Evolutionary conservation across 1,140 invertebrate genomes (phyloP).

Genomic region (Galendromus occidentalis): DNA sequence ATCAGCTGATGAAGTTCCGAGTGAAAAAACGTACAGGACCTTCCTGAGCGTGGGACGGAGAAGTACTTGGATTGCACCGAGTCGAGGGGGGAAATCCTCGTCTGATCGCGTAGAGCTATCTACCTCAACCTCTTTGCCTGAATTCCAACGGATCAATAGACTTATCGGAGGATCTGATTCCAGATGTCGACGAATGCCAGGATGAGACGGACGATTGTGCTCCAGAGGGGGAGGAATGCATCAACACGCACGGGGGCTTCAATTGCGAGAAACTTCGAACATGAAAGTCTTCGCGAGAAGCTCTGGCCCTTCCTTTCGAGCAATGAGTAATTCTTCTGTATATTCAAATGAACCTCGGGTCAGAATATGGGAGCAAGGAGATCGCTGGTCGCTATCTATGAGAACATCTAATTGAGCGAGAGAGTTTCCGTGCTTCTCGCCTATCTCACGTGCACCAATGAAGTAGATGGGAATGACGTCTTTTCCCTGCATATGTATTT

Average conservation of each 20-base stretch:
- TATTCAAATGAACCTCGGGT: no score
- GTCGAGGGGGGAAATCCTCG: neutral
- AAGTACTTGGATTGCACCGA: neutral
- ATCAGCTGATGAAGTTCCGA: neutral
- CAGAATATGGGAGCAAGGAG: no score
- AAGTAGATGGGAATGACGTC: no score
- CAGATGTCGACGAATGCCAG: conserved; percentile 1
- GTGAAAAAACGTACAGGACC: neutral
- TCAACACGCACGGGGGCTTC: neutral
- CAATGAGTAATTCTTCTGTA: no score
- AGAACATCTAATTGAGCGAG: no score
- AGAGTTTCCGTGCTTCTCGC: no score
- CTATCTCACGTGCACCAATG: no score
- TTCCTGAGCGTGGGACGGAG: neutral
- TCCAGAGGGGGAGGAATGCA: neutral
- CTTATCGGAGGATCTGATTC: neutral
- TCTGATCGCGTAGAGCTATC: neutral
- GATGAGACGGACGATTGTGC: conserved; percentile 1
- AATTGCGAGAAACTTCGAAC: neutral
- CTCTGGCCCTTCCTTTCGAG: no score
- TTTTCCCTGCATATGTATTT: no score
- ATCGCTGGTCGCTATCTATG: no score
- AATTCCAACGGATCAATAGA: neutral
- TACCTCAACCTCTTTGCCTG: neutral
- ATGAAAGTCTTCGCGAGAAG: neutral